A percentile compares a stretch with the other conserved stretches of the same genome.
Conservation (phyloP, 30 jellyfish, hydroid and myxozoan genomes). For the Aurelia coerulea region DNA sequence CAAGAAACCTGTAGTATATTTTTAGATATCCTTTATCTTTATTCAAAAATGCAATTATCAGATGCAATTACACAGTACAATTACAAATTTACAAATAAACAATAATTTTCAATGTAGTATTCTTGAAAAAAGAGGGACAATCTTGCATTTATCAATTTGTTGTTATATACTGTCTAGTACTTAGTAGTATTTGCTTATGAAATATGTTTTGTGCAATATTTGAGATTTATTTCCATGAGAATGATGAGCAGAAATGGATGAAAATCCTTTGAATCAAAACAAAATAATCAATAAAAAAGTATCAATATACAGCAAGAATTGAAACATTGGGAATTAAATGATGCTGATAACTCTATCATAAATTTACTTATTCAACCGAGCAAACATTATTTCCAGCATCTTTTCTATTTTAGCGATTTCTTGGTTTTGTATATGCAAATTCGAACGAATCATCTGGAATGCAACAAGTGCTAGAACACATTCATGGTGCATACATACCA, state of each 20-base stretch:
- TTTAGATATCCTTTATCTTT: no score
- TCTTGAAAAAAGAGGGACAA: no score
- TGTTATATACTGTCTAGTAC: not conserved
- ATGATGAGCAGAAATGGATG: not conserved
- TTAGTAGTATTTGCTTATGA: not conserved
- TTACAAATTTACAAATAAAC: no score
- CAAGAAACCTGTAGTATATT: no score
- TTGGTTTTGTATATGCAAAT: slow-evolving; percentile 20
- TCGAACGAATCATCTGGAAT: slow-evolving; percentile 16
- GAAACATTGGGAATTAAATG: not conserved
- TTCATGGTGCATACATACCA: slow-evolving; percentile 6
- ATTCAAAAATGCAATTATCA: no score
- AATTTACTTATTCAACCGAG: not conserved
- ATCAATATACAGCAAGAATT: not conserved
- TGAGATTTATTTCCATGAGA: not conserved
- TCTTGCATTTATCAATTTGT: not conserved
- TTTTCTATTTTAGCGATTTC: not conserved
- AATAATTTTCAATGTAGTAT: no score
- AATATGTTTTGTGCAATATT: not conserved
- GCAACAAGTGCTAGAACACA: not conserved
- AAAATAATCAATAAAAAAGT: not conserved
- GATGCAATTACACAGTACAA: no score
- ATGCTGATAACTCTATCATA: not conserved
- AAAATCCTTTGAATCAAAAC: not conserved
- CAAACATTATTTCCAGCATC: not conserved